These are phyloP conservation scores for Synergus laeviventris DNA, from an alignment of 2,888 invertebrate genomes.

Conservation along the genomic window DNA sequence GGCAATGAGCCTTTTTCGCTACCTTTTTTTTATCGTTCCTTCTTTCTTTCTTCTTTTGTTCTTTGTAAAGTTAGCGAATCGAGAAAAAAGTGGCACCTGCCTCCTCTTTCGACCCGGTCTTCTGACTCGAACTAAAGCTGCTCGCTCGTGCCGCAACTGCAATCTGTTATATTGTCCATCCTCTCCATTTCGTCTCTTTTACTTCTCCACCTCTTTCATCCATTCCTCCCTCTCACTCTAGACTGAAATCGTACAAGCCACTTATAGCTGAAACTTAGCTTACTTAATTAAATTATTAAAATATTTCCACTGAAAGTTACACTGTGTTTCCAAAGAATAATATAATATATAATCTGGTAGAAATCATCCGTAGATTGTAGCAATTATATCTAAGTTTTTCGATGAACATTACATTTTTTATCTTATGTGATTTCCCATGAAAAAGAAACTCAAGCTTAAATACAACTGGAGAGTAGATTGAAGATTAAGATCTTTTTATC, in stretches of 20 bases:
- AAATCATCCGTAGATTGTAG: no score
- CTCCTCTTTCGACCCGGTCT: constrained; percentile 60
- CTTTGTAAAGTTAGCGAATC: constrained; percentile 43
- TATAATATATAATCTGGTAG: no score
- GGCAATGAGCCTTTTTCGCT: constrained; percentile 25
- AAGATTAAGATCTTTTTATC: neutral
- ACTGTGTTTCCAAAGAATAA: neutral
- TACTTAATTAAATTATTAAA: neutral
- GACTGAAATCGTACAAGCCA: neutral
- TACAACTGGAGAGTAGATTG: neutral
- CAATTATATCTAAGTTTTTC: neutral
- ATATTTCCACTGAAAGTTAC: neutral
- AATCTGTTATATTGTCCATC: constrained; percentile 65
- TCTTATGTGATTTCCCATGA: neutral
- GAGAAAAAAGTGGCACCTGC: constrained; percentile 71
- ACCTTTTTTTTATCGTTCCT: constrained; percentile 18
- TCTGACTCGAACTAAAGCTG: constrained; percentile 55
- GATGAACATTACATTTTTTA: neutral
- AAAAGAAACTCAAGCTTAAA: neutral
- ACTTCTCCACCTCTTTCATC: constrained; percentile 17
- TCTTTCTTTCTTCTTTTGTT: constrained; percentile 27
- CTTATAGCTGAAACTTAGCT: no score
- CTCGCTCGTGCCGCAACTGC: constrained; percentile 67
- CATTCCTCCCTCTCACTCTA: constrained; percentile 13
- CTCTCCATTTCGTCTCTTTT: constrained; percentile 35